phyloP scores from a whole-genome alignment of 1,140 invertebrate species.

The Drosophila pachea region DNA sequence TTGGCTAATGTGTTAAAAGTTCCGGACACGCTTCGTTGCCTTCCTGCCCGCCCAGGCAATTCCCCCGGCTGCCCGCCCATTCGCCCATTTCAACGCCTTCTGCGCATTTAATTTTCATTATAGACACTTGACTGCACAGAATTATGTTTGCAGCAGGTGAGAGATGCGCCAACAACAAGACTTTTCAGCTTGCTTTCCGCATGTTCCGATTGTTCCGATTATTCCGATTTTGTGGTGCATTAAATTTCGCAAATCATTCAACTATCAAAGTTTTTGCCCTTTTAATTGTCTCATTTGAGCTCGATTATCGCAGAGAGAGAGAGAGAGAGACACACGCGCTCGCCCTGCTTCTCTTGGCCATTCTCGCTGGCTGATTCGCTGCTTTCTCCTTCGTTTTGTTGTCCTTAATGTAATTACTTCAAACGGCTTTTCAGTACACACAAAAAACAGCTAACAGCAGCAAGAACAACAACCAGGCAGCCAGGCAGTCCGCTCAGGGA shows the following conservation, averaged over 20 bases:
- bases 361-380: not conserved
- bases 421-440: conserved; percentile 2
- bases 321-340: not conserved
- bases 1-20: conserved; percentile 70
- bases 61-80: conserved; percentile 4
- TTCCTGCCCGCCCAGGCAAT: conserved; percentile 43
- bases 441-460: not conserved
- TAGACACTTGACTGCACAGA: conserved; percentile 66
- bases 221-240: not conserved
- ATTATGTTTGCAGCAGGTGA: conserved; percentile 25
- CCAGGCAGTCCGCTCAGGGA: not conserved
- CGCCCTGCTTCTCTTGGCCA: not conserved
- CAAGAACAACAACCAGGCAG: not conserved
- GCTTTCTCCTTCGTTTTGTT: not conserved
- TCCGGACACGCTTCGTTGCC: conserved; percentile 56
- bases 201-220: conserved; percentile 13
- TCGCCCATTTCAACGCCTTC: conserved; percentile 47
- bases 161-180: conserved; percentile 16
- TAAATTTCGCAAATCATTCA: conserved; percentile 31
- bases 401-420: conserved; percentile 21
- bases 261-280: not conserved
- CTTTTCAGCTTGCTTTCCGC: conserved; percentile 21
- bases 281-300: not conserved
- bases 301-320: too few relatives aligned
- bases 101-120: conserved; percentile 74